A percentile compares a stretch with the other conserved stretches of the same genome.
These are phyloP conservation scores for Nomada goodeniana DNA, from an alignment of 2,888 invertebrate genomes.

Conservation along the genomic window DNA sequence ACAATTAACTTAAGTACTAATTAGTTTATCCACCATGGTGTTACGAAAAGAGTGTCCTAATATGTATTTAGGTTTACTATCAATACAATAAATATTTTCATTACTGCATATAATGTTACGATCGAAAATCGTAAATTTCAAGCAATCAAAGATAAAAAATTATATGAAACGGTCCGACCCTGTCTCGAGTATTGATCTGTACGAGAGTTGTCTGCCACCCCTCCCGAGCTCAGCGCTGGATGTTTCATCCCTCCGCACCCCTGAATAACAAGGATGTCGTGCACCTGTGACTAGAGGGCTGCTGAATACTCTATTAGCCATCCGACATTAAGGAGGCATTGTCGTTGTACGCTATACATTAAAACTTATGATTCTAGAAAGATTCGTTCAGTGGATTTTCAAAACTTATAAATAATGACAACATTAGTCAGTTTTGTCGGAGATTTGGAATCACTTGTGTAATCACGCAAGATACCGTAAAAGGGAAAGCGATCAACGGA, in stretches of 20 bases:
- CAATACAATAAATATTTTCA: neutral
- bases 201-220: conserved; percentile 73
- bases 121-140: neutral
- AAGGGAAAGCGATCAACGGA: conserved; percentile 18
- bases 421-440: conserved; percentile 2
- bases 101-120: neutral
- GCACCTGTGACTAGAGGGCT: conserved; percentile 63
- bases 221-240: conserved; percentile 61
- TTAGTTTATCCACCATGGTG: too few relatives aligned
- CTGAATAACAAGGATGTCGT: conserved; percentile 60
- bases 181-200: conserved; percentile 76
- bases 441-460: conserved; percentile 5
- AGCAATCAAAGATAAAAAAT: conserved; percentile 38
- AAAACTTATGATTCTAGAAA: neutral
- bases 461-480: conserved; percentile 19
- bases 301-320: conserved; percentile 53
- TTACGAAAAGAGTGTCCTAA: too few relatives aligned
- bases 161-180: conserved; percentile 65
- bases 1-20: too few relatives aligned
- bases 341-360: neutral
- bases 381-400: neutral
- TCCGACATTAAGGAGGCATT: conserved; percentile 22
- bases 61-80: neutral
- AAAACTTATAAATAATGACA: neutral
- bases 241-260: conserved; percentile 64